Conservation (phyloP, 2,888 invertebrate genomes). For the Mythimna lalbum region DNA sequence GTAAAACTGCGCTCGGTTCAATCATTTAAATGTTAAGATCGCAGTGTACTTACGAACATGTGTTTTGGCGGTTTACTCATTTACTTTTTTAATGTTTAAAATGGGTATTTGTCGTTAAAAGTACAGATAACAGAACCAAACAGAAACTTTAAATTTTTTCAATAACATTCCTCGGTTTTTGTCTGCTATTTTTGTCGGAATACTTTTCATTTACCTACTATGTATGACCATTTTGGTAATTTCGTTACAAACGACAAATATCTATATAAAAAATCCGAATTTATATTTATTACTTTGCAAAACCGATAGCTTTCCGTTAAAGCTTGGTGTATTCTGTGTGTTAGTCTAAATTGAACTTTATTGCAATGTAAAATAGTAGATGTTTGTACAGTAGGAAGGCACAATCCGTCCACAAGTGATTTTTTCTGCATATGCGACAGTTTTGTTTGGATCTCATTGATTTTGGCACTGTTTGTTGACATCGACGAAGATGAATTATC, state of each 20-base stretch:
- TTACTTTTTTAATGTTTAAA: conserved; percentile 45
- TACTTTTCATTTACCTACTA: conserved; percentile 13
- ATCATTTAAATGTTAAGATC: conserved; percentile 66
- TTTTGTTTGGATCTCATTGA: conserved; percentile 30
- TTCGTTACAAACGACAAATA: conserved; percentile 52
- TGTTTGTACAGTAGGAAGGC: conserved; percentile 70
- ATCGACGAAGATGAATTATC: conserved; percentile 21
- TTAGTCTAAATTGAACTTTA: conserved; percentile 55
- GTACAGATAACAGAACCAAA: not conserved
- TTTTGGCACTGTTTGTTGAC: conserved; percentile 37
- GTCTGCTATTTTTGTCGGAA: conserved; percentile 24
- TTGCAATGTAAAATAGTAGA: conserved; percentile 58
- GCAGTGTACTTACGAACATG: conserved; percentile 75
- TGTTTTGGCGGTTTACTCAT: conserved; percentile 65
- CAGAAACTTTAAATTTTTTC: conserved; percentile 7
- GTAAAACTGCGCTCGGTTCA: conserved; percentile 70
- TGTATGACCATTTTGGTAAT: not conserved
- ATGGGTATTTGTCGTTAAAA: conserved; percentile 60
- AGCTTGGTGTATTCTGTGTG: conserved; percentile 57
- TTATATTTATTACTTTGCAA: conserved; percentile 64
- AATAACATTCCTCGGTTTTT: conserved; percentile 14
- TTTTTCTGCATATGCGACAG: conserved; percentile 68
- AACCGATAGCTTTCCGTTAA: conserved; percentile 51
- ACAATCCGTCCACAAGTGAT: conserved; percentile 83
- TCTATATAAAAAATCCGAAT: conserved; percentile 64